Conservation (phyloP, 2,888 invertebrate species). For the Pachydiplax longipennis region DNA sequence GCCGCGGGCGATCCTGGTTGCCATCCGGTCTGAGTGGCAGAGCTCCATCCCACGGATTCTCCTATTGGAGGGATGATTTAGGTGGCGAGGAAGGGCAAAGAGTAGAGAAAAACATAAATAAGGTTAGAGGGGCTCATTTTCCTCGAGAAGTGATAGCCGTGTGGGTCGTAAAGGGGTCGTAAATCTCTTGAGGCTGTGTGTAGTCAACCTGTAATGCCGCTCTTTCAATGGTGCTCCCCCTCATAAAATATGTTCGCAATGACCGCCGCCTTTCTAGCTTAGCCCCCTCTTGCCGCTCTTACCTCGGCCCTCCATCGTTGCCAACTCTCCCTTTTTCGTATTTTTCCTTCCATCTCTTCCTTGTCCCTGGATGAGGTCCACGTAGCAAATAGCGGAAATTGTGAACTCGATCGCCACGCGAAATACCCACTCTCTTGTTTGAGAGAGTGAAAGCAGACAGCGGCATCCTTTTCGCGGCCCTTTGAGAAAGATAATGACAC, state of each 20-base stretch:
- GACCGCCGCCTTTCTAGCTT: conserved; percentile 21
- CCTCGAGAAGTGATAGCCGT: conserved; percentile 47
- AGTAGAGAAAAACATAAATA: conserved; percentile 48
- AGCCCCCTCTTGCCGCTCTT: not conserved
- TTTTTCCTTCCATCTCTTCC: conserved; percentile 14
- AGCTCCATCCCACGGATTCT: not conserved
- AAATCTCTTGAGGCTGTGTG: conserved; percentile 47
- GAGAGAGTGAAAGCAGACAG: not conserved
- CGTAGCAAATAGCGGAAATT: conserved; percentile 26
- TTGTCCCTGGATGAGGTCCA: conserved; percentile 26
- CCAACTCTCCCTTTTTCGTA: conserved; percentile 16
- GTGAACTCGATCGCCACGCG: conserved; percentile 11
- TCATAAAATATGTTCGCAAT: conserved; percentile 46
- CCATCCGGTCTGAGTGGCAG: conserved; percentile 26
- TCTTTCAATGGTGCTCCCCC: conserved; percentile 37
- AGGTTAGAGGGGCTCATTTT: conserved; percentile 48
- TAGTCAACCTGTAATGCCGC: conserved; percentile 47
- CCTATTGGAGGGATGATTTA: conserved; percentile 46
- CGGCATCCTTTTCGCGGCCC: not conserved
- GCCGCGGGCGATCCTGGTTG: conserved; percentile 6
- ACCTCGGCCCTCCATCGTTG: conserved; percentile 17
- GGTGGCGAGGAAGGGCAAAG: conserved; percentile 45
- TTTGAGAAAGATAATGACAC: conserved; percentile 33
- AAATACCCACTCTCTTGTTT: not conserved
- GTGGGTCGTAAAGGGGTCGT: conserved; percentile 47